A percentile compares a stretch with the other conserved stretches of the same genome.
These are phyloP conservation scores for Drosophila pectinifera DNA, from an alignment of 1,140 invertebrate genomes.

Conservation along the genomic window DNA sequence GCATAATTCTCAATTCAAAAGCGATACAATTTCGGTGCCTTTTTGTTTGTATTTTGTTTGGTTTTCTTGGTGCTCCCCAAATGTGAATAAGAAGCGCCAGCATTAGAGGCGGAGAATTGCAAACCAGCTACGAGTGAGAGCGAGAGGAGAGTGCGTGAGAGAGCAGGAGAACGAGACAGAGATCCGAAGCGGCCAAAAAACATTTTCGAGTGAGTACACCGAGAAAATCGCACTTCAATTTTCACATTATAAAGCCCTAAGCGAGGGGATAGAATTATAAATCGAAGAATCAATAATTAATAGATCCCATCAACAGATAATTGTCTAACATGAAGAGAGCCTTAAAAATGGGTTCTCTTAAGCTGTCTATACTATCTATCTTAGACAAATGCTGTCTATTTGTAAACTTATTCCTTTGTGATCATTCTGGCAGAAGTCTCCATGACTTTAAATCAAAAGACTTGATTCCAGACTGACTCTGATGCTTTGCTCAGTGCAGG, in stretches of 20 bases:
- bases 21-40: slow-evolving; percentile 21
- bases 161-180: slow-evolving; percentile 17
- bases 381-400: too few species aligned
- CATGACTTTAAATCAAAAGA: too few species aligned
- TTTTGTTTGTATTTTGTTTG: slow-evolving; percentile 52
- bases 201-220: slow-evolving; percentile 43
- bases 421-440: too few species aligned
- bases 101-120: slow-evolving; percentile 28
- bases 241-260: neutral
- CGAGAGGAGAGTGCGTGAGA: slow-evolving; percentile 14
- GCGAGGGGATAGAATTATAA: neutral
- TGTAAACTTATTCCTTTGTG: too few species aligned
- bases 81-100: slow-evolving; percentile 24
- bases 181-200: slow-evolving; percentile 22
- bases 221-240: neutral
- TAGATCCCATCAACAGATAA: neutral
- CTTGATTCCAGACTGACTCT: too few species aligned
- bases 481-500: neutral
- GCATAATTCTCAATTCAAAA: slow-evolving; percentile 28
- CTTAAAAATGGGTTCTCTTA: too few species aligned
- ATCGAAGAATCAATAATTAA: too few species aligned
- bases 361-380: too few species aligned
- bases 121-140: slow-evolving; percentile 3
- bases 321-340: neutral
- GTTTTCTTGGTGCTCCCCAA: slow-evolving; percentile 35